phyloP scores from a whole-genome alignment of 1,140 invertebrate genomes.

The Matsumurasca onukii region DNA sequence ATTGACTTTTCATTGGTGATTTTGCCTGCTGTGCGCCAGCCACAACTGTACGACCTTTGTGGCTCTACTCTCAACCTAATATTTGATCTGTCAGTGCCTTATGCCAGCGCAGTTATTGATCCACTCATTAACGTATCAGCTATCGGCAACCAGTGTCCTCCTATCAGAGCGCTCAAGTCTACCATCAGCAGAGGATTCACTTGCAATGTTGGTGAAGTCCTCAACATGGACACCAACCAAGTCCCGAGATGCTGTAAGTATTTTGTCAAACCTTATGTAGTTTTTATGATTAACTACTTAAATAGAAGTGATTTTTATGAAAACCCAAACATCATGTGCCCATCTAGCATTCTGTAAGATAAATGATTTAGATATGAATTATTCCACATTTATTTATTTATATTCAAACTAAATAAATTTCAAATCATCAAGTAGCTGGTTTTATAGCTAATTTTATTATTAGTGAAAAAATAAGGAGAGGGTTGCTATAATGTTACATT shows the following conservation, averaged over 20 bases:
- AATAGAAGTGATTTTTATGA: too few relatives aligned
- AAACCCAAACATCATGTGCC: too few relatives aligned
- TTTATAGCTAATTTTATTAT: background rate
- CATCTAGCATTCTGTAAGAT: too few relatives aligned
- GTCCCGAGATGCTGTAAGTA: constrained; percentile 89
- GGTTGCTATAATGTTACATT: background rate
- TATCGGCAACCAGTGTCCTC: constrained; percentile 89
- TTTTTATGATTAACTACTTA: too few relatives aligned
- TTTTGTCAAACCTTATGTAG: too few relatives aligned
- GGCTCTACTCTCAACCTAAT: constrained; percentile 91
- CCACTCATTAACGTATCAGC: constrained; percentile 84
- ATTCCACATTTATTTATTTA: too few relatives aligned
- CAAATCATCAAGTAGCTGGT: too few relatives aligned
- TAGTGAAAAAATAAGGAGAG: background rate
- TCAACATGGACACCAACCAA: constrained; percentile 88
- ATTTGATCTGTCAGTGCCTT: constrained; percentile 90
- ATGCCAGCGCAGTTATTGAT: constrained; percentile 89
- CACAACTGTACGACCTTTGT: constrained; percentile 90
- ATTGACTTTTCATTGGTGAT: constrained; percentile 89
- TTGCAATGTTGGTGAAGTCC: constrained; percentile 88
- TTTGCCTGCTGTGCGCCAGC: constrained; percentile 80
- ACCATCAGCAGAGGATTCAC: constrained; percentile 85
- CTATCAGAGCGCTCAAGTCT: constrained; percentile 82
- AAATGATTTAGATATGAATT: too few relatives aligned
- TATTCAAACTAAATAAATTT: too few relatives aligned